Conservation (phyloP, 2,888 invertebrate genomes). For the Theretra japonica region DNA sequence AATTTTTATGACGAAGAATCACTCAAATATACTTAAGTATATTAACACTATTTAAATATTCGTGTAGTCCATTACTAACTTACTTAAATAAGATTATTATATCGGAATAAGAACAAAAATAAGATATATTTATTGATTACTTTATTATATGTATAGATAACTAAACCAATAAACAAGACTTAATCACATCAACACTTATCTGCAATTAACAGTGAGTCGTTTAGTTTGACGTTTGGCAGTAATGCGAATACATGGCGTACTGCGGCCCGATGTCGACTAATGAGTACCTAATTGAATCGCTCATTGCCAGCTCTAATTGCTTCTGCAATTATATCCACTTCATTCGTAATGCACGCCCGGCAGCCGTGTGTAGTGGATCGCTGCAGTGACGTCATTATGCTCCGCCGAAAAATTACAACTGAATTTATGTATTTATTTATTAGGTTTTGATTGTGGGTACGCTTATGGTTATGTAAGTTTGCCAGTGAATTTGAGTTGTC, state of each 20-base stretch:
- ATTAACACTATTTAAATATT: too few relatives aligned
- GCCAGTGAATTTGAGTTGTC: too few relatives aligned
- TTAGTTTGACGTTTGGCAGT: background rate
- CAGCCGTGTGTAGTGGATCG: slow-evolving; percentile 6
- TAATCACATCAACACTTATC: background rate
- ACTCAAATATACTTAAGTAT: too few relatives aligned
- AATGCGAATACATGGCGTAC: background rate
- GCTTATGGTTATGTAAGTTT: background rate
- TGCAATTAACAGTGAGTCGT: background rate
- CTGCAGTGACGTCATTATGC: slow-evolving; percentile 8
- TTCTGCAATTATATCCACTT: slow-evolving; percentile 51
- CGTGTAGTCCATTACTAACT: too few relatives aligned
- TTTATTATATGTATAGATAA: too few relatives aligned
- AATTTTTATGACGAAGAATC: too few relatives aligned
- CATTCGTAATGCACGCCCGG: slow-evolving; percentile 45
- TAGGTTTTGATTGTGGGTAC: background rate
- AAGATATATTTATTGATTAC: too few relatives aligned
- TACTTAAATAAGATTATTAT: too few relatives aligned
- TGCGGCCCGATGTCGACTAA: slow-evolving; percentile 19
- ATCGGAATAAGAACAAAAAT: too few relatives aligned
- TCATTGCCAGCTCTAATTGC: slow-evolving; percentile 52
- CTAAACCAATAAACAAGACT: too few relatives aligned
- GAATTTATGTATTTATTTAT: background rate
- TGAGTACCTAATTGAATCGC: slow-evolving; percentile 31
- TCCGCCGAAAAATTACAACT: background rate